Evolutionary conservation across 2,888 invertebrate genomes (phyloP).

Genomic region (Calliopum simillimum): DNA sequence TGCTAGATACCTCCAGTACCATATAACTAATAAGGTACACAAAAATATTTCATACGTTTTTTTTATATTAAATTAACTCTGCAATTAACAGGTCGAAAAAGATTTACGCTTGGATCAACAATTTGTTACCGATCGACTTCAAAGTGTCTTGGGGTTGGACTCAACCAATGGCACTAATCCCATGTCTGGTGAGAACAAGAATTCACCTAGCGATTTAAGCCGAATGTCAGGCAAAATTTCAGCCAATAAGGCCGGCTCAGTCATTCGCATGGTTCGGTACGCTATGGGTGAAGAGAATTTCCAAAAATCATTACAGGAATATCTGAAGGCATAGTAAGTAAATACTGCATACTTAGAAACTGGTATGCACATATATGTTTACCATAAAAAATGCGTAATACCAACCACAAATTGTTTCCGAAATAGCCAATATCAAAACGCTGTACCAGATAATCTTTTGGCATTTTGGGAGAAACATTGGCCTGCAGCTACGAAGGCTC

Average conservation of each 20-base stretch:
- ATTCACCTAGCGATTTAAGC: slow-evolving; percentile 71
- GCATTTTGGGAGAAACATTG: slow-evolving; percentile 64
- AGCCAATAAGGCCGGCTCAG: slow-evolving; percentile 75
- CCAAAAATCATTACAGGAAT: slow-evolving; percentile 70
- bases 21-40: slow-evolving; percentile 67
- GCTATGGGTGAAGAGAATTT: slow-evolving; percentile 71
- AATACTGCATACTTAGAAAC: neutral
- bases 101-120: slow-evolving; percentile 76
- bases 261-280: slow-evolving; percentile 78
- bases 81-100: slow-evolving; percentile 74
- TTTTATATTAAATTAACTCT: too few species aligned
- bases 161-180: slow-evolving; percentile 72
- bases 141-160: slow-evolving; percentile 73
- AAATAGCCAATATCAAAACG: slow-evolving; percentile 57
- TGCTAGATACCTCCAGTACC: slow-evolving; percentile 80
- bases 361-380: too few species aligned
- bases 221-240: slow-evolving; percentile 76
- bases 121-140: slow-evolving; percentile 78
- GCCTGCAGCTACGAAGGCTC: slow-evolving; percentile 53
- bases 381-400: too few species aligned
- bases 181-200: slow-evolving; percentile 70
- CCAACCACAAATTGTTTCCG: neutral
- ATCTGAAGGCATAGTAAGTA: slow-evolving; percentile 67
- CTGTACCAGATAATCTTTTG: slow-evolving; percentile 70
- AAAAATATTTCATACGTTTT: too few species aligned